These are phyloP conservation scores for Hyperoplus lanceolatus DNA, from an alignment of 2,797 vertebrate species.

Conservation along the genomic window DNA sequence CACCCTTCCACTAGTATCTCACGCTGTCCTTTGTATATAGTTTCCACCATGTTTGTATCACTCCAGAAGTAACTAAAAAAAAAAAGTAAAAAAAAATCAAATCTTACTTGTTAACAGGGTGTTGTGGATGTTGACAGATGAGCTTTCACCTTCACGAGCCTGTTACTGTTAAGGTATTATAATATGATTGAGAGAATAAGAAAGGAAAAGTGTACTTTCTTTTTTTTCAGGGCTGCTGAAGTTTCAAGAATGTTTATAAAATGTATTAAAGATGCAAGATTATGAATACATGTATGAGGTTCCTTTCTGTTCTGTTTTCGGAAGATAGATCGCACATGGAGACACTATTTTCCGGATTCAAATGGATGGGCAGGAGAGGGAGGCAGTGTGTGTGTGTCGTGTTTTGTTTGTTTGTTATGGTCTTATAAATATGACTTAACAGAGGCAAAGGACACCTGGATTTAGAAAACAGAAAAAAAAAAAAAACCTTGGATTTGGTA, in stretches of 20 bases:
- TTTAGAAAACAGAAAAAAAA: neutral
- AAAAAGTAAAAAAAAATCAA: slow-evolving; percentile 37
- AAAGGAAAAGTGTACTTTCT: slow-evolving; percentile 71
- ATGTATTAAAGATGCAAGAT: slow-evolving; percentile 79
- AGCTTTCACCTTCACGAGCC: slow-evolving; percentile 68
- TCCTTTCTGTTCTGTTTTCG: slow-evolving; percentile 75
- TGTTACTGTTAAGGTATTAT: slow-evolving; percentile 56
- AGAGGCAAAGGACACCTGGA: neutral
- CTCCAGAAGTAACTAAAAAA: slow-evolving; percentile 59
- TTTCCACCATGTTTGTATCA: slow-evolving; percentile 77
- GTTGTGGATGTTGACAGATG: slow-evolving; percentile 72
- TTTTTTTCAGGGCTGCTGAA: slow-evolving; percentile 79
- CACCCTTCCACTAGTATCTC: slow-evolving; percentile 57
- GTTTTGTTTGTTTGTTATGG: neutral
- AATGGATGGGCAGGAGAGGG: slow-evolving; percentile 38
- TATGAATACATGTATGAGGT: slow-evolving; percentile 76
- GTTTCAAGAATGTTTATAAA: slow-evolving; percentile 86
- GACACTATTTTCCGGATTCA: slow-evolving; percentile 54
- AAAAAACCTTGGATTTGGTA: neutral
- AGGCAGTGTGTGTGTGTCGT: slow-evolving; percentile 69
- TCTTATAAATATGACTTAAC: neutral
- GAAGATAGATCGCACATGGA: slow-evolving; percentile 62
- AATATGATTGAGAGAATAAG: slow-evolving; percentile 52
- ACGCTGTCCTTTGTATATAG: slow-evolving; percentile 77
- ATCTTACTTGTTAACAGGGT: slow-evolving; percentile 65